Evolutionary conservation across 2,797 vertebrate species (phyloP), one percentile per base, ranked within the genome.

Genomic region (Lacerta bilineata): DNA sequence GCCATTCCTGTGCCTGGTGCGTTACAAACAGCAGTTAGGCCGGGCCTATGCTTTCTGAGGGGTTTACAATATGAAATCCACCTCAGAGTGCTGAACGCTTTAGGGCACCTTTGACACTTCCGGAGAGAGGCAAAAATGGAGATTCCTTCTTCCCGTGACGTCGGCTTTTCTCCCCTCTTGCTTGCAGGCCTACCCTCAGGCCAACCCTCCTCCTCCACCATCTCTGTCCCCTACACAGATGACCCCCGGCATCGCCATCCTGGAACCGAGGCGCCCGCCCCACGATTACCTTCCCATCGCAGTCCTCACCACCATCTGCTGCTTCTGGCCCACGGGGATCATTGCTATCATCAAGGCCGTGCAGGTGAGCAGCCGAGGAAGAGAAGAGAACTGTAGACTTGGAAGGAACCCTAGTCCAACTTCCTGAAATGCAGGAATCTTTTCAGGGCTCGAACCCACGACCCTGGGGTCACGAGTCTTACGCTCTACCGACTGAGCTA

Each of bases 211-310:
- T 33, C 97, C 97, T 83, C 95, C 97, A 9, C 97, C 95, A 0
- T 96, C 97, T 25, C 97, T 98, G 89, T 97, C 98, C 90, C 97
- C 98, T 72, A 98, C 98, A 95, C 98, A 98, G 91, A 98, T 98
- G 96, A 98, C 97, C 2, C 97, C 98, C 5, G 97, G 97, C 86
- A 97, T 99, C 90, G 98, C 98, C 90, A 94, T 99, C 59, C 97
- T 99, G 98, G 98, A 98, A 93, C 96, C 97, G 0, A 97, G 98
- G 2, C 97, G 98, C 46, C 98, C 98, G 0, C 98, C 98, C 0
- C 98, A 99, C 29, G 98, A 99, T 96, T 99, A 99, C 96, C 97
- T 99, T 95, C 98, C 98, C 95, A 99, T 99, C 27, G 98, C 98
- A 0, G 98, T 99, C 93, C 97, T 99, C 95, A 99, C 98, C 94